These are phyloP conservation scores for Hippoglossus stenolepis DNA, from an alignment of 2,113 vertebrate species.

Conservation along the genomic window DNA sequence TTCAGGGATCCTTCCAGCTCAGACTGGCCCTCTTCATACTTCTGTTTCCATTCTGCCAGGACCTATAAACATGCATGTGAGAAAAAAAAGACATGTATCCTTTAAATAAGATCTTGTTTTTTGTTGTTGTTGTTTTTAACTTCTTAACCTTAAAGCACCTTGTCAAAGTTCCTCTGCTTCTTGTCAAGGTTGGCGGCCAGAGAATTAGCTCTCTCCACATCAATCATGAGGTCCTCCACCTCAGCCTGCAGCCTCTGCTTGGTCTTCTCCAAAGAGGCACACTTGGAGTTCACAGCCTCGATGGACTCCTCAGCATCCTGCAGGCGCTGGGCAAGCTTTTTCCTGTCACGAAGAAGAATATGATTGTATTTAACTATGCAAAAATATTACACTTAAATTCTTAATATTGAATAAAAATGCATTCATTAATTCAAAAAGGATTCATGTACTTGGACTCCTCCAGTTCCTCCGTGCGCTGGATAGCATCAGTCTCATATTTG, in stretches of 20 bases:
- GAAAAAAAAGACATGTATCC: not conserved
- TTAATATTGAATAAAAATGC: not conserved
- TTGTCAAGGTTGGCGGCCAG: conserved; percentile 79
- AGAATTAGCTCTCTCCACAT: conserved; percentile 78
- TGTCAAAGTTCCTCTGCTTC: conserved; percentile 82
- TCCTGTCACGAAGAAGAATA: conserved; percentile 39
- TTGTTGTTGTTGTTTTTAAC: not conserved
- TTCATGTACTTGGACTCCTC: conserved; percentile 3
- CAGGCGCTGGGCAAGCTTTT: conserved; percentile 75
- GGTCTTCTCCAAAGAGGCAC: conserved; percentile 78
- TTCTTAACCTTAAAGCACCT: conserved; percentile 47
- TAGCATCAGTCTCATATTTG: conserved; percentile 16
- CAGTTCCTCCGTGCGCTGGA: conserved; percentile 15
- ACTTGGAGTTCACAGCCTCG: conserved; percentile 77
- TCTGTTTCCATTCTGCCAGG: conserved; percentile 9
- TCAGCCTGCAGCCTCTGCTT: conserved; percentile 77
- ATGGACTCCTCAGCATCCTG: conserved; percentile 74
- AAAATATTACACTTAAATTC: not conserved
- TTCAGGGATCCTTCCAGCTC: conserved; percentile 83
- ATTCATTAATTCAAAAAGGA: not conserved
- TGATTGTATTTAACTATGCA: no score
- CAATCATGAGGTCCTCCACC: conserved; percentile 80
- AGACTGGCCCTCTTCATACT: conserved; percentile 1
- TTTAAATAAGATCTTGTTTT: not conserved
- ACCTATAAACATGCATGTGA: not conserved